These are phyloP conservation scores for Cynaeus angustus DNA, from an alignment of 2,888 invertebrate species.

Conservation along the genomic window DNA sequence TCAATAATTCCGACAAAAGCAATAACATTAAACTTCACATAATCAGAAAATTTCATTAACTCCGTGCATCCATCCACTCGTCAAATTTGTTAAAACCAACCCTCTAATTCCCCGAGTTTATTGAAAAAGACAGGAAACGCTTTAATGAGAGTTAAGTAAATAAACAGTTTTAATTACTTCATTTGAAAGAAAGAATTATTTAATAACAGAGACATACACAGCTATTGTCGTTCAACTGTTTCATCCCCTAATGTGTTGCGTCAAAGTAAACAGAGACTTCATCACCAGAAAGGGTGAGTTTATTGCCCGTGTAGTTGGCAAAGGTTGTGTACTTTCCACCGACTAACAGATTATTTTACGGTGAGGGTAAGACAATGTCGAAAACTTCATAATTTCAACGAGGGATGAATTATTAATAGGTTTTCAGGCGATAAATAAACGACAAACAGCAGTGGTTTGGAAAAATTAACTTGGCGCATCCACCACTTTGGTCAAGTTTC, in stretches of 20 bases:
- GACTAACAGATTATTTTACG: constrained; percentile 19
- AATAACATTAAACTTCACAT: constrained; percentile 2
- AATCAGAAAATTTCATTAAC: constrained; percentile 15
- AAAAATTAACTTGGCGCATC: too few relatives aligned
- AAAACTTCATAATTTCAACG: constrained; percentile 20
- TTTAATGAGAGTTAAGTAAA: constrained; percentile 16
- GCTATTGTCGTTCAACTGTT: constrained; percentile 43
- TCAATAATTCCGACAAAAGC: constrained; percentile 1
- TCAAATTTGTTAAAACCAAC: neutral
- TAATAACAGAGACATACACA: neutral
- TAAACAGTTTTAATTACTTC: constrained; percentile 16
- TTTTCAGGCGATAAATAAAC: neutral
- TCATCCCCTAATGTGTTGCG: constrained; percentile 55
- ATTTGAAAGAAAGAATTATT: constrained; percentile 8
- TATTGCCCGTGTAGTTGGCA: constrained; percentile 55
- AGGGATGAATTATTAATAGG: constrained; percentile 11
- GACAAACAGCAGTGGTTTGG: too few relatives aligned
- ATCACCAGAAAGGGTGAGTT: constrained; percentile 49
- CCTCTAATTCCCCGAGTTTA: neutral
- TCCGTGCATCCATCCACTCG: neutral
- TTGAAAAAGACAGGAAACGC: neutral
- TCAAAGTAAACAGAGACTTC: constrained; percentile 54
- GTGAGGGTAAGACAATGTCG: neutral
- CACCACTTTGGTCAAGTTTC: too few relatives aligned
- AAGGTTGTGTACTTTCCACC: constrained; percentile 43